Conservation (phyloP, 2,888 invertebrate species). For the Sphaerophoria taeniata region DNA sequence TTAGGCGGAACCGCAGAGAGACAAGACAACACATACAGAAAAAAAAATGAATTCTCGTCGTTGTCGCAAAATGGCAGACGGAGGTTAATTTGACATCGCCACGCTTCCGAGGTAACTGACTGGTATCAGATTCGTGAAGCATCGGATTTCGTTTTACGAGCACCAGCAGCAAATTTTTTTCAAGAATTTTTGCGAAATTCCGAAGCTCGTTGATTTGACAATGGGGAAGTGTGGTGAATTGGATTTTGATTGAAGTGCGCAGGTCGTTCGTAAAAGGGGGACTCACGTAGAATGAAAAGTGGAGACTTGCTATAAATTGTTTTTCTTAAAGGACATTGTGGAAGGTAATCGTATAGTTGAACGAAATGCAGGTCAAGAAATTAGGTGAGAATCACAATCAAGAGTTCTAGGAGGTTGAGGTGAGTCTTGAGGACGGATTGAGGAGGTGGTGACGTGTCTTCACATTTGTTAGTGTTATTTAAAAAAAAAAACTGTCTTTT, state of each 20-base stretch:
- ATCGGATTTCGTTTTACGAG: slow-evolving; percentile 67
- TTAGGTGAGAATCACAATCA: slow-evolving; percentile 48
- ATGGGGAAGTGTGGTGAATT: slow-evolving; percentile 15
- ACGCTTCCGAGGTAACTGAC: slow-evolving; percentile 83
- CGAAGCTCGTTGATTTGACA: slow-evolving; percentile 25
- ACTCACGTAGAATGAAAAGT: background rate
- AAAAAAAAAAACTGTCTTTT: background rate
- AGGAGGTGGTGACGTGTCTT: background rate
- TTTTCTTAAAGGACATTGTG: slow-evolving; percentile 54
- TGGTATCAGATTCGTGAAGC: slow-evolving; percentile 77
- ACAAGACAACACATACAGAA: no score
- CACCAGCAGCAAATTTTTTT: slow-evolving; percentile 43
- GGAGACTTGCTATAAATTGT: slow-evolving; percentile 53
- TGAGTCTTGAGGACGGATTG: background rate
- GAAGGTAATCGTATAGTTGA: slow-evolving; percentile 54
- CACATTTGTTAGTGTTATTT: slow-evolving; percentile 22
- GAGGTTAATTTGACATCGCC: slow-evolving; percentile 80
- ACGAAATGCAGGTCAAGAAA: slow-evolving; percentile 73
- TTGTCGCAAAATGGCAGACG: slow-evolving; percentile 44
- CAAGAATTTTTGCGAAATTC: slow-evolving; percentile 45
- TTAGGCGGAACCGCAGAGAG: slow-evolving; percentile 22
- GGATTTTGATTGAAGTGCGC: slow-evolving; percentile 46
- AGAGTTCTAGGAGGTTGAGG: background rate
- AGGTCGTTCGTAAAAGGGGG: slow-evolving; percentile 7
- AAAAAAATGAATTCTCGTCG: slow-evolving; percentile 32